These are phyloP conservation scores for Tachina grossa DNA, from an alignment of 2,888 invertebrate genomes.

Conservation along the genomic window DNA sequence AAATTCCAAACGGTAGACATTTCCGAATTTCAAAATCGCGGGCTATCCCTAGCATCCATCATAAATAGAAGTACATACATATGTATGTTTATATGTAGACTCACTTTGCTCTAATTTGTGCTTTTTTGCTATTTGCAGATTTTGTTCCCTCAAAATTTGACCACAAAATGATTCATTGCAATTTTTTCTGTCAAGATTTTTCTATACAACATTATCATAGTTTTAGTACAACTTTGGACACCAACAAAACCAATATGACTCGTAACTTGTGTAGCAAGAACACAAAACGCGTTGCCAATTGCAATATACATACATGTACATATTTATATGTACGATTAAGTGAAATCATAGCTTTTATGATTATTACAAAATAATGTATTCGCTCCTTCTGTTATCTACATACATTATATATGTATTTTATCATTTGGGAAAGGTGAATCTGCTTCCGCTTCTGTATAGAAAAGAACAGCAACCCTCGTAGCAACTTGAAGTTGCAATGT, in stretches of 20 bases:
- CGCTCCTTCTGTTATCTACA: constrained; percentile 28
- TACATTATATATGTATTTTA: not conserved
- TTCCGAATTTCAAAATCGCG: too few relatives aligned
- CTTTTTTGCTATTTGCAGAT: not conserved
- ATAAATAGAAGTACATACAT: too few relatives aligned
- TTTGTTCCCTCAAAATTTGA: constrained; percentile 58
- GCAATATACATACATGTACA: constrained; percentile 37
- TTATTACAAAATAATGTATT: constrained; percentile 57
- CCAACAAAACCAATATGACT: constrained; percentile 35
- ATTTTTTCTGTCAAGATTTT: constrained; percentile 50
- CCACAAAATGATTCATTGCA: constrained; percentile 73
- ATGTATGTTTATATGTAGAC: not conserved
- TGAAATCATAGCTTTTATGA: constrained; percentile 59
- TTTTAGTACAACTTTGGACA: constrained; percentile 34
- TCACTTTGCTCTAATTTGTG: not conserved
- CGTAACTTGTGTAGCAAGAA: constrained; percentile 28
- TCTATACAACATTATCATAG: constrained; percentile 47
- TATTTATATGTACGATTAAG: constrained; percentile 26
- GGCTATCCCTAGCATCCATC: too few relatives aligned
- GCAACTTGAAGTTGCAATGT: not conserved
- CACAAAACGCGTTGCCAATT: constrained; percentile 61
- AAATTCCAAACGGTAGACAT: too few relatives aligned
- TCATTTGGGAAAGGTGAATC: constrained; percentile 24
- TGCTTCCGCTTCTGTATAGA: not conserved
- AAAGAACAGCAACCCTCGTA: not conserved